Percentiles rank a stretch among this genome's conserved stretches.
Evolutionary conservation across 2,888 invertebrate genomes (phyloP).

Genomic region (Oasisia sp.): DNA sequence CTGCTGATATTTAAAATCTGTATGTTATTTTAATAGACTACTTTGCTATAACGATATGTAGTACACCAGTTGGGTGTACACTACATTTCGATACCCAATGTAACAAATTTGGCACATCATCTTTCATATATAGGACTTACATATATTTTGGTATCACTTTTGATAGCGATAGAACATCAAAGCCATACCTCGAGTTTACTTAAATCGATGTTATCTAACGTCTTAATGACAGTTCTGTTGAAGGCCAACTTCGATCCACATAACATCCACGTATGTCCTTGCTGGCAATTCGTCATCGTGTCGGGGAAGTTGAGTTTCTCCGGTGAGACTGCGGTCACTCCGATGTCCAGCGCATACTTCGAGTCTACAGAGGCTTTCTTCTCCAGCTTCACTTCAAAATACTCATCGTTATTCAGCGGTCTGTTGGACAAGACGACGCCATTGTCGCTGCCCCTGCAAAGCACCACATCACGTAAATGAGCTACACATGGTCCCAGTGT

Average conservation of each 20-base stretch:
- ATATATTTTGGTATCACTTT: no score
- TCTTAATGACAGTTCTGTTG: background rate
- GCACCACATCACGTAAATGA: background rate
- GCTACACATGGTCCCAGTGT: no score
- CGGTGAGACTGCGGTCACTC: background rate
- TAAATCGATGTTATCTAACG: background rate
- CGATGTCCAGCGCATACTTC: background rate
- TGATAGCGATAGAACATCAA: background rate
- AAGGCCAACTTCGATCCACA: background rate
- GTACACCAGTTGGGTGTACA: no score
- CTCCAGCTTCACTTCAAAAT: background rate
- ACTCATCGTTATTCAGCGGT: background rate
- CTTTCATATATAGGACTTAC: no score
- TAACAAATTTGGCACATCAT: no score
- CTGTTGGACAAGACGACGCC: background rate
- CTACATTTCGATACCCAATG: no score
- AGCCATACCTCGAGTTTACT: background rate
- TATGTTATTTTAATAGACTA: no score
- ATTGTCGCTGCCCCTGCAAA: background rate
- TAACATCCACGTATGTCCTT: slow-evolving; percentile 9
- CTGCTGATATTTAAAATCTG: no score
- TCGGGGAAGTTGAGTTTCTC: slow-evolving; percentile 9
- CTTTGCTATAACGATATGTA: no score
- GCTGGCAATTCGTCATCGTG: background rate
- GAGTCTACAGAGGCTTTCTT: background rate